Conservation (phyloP, 2,113 vertebrate species). For the Malaclemys terrapin region DNA sequence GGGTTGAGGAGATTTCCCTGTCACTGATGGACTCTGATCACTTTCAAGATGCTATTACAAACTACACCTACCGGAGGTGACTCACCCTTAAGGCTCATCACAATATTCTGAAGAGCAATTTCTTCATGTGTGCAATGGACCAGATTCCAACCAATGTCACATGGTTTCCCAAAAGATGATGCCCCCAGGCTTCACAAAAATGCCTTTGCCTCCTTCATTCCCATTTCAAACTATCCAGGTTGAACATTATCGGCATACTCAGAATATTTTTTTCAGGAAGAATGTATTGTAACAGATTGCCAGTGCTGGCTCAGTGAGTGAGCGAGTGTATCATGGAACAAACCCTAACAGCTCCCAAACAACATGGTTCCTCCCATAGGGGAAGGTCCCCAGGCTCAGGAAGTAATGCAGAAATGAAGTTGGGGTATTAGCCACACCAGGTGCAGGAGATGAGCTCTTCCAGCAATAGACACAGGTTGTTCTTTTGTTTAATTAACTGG, state of each 20-base stretch:
- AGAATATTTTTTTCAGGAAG: not conserved
- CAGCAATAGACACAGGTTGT: rapidly evolving
- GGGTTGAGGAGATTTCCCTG: not conserved
- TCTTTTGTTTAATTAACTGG: not conserved
- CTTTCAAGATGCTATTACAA: not conserved
- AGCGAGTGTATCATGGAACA: not conserved
- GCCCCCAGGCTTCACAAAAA: not conserved
- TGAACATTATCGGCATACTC: slow-evolving; percentile 17
- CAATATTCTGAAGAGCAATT: slow-evolving; percentile 21
- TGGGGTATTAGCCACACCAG: not conserved
- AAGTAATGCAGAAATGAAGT: slow-evolving; percentile 19
- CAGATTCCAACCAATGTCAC: rapidly evolving
- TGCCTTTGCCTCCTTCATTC: not conserved
- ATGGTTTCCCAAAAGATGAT: slow-evolving; percentile 14
- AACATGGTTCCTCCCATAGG: not conserved
- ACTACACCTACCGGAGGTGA: not conserved
- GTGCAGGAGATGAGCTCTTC: not conserved
- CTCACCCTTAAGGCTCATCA: not conserved
- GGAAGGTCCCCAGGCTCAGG: not conserved
- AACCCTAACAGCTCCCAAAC: not conserved
- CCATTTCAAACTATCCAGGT: slow-evolving; percentile 10
- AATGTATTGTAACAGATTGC: not conserved
- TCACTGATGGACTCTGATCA: not conserved
- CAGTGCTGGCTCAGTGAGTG: not conserved
- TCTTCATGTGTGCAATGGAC: not conserved